These are phyloP conservation scores for Allolobophora icterica DNA, from an alignment of 2,888 invertebrate species.

Conservation along the genomic window DNA sequence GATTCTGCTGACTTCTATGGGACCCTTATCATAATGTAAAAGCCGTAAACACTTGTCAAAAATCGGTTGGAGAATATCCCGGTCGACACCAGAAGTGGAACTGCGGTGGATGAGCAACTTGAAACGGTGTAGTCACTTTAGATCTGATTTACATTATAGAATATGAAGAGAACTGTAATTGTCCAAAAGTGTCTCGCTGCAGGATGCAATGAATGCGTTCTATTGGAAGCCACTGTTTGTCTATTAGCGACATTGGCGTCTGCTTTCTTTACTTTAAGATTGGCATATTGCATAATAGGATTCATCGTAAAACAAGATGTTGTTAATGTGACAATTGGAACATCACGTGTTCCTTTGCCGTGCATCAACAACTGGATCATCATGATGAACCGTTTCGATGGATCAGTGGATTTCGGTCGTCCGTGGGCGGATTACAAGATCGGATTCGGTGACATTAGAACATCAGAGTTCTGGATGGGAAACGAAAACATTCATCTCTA, in stretches of 20 bases:
- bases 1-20: too few species aligned
- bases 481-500: slow-evolving; percentile 19
- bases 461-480: slow-evolving; percentile 26
- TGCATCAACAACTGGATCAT: slow-evolving; percentile 27
- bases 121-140: too few species aligned
- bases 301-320: background rate
- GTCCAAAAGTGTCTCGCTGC: background rate
- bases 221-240: background rate
- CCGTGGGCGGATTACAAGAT: background rate
- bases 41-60: too few species aligned
- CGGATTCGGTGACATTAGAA: slow-evolving; percentile 4
- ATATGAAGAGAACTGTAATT: too few species aligned
- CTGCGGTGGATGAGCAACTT: too few species aligned
- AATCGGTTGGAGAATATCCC: too few species aligned
- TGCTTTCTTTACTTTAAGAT: background rate
- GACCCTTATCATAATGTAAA: too few species aligned
- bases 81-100: too few species aligned
- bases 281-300: background rate
- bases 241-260: background rate
- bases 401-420: slow-evolving; percentile 1
- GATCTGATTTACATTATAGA: too few species aligned
- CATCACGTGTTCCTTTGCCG: background rate
- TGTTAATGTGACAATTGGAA: background rate
- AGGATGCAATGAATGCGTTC: background rate
- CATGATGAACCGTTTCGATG: background rate